Conservation (phyloP, 2,797 vertebrate genomes). For the Hypotaenidia philippensis region DNA sequence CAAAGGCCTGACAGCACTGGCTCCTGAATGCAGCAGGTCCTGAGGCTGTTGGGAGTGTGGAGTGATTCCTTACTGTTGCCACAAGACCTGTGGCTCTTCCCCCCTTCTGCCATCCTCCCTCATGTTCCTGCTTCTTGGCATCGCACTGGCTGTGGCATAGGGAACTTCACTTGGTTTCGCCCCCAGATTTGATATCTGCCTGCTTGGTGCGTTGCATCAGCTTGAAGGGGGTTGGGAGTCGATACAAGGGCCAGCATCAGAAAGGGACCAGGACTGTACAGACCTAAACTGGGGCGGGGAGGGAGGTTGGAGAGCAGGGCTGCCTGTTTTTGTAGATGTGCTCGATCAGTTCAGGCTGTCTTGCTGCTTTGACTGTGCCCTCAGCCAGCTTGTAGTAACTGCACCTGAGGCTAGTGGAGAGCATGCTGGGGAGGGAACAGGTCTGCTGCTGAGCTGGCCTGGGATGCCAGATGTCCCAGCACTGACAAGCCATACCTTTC, state of each 20-base stretch:
- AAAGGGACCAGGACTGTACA: not conserved
- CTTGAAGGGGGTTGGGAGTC: not conserved
- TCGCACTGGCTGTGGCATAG: not conserved
- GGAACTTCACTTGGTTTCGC: not conserved
- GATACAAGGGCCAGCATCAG: not conserved
- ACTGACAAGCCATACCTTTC: not conserved
- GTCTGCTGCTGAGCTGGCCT: not conserved
- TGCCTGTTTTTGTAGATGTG: not conserved
- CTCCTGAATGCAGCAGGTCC: not conserved
- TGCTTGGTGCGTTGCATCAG: not conserved
- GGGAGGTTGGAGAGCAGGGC: not conserved
- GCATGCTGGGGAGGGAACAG: not conserved
- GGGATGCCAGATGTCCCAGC: not conserved
- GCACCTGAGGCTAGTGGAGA: not conserved
- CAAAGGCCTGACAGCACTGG: not conserved
- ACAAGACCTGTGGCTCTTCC: not conserved
- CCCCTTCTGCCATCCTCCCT: rapidly evolving
- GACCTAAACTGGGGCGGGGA: not conserved
- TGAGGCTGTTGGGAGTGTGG: not conserved
- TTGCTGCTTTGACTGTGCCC: not conserved
- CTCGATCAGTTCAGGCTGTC: not conserved
- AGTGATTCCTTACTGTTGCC: not conserved
- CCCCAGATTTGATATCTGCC: not conserved
- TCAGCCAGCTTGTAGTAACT: not conserved
- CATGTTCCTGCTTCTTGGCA: not conserved